phyloP scores from a whole-genome alignment of 2,113 vertebrate species.

The Pogonocichla stellata region DNA sequence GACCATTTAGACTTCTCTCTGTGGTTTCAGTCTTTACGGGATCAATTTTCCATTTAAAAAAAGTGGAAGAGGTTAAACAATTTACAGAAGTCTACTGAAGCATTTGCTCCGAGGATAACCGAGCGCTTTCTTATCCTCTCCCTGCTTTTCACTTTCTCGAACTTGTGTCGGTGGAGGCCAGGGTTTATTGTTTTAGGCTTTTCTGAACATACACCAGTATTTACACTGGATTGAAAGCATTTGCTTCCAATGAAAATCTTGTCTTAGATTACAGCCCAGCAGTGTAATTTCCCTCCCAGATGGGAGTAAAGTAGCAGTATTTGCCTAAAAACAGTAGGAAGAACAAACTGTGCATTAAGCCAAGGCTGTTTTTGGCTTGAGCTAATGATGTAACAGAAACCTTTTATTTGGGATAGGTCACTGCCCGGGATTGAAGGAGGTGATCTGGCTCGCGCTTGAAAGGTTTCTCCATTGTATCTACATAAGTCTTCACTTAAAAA shows the following conservation, averaged over 20 bases:
- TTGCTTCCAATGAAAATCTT: slow-evolving; percentile 99
- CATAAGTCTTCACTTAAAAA: slow-evolving; percentile 91
- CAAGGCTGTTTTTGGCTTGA: slow-evolving; percentile 87
- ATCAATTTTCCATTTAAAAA: slow-evolving; percentile 76
- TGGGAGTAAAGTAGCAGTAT: slow-evolving; percentile 87
- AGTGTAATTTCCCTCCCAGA: slow-evolving; percentile 88
- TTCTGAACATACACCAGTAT: slow-evolving; percentile 97
- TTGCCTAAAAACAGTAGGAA: slow-evolving; percentile 97
- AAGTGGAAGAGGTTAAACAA: slow-evolving; percentile 79
- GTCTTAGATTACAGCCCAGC: slow-evolving; percentile 98
- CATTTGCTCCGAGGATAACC: slow-evolving; percentile 69
- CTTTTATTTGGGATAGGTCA: slow-evolving; percentile 86
- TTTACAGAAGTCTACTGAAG: slow-evolving; percentile 74
- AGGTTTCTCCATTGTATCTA: slow-evolving; percentile 86
- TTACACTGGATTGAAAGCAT: slow-evolving; percentile 99
- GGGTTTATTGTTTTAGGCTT: slow-evolving; percentile 99
- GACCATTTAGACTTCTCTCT: slow-evolving; percentile 74
- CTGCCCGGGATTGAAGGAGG: slow-evolving; percentile 79
- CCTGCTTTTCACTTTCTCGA: slow-evolving; percentile 81
- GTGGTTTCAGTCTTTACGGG: slow-evolving; percentile 72
- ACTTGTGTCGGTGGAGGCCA: slow-evolving; percentile 85
- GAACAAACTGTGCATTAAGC: slow-evolving; percentile 92
- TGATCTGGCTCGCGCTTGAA: slow-evolving; percentile 82
- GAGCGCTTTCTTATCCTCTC: slow-evolving; percentile 67
- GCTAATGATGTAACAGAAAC: slow-evolving; percentile 97